Evolutionary conservation across 2,113 vertebrate species (phyloP), one percentile per base, ranked within the genome.

Genomic region (Calonectris borealis): DNA sequence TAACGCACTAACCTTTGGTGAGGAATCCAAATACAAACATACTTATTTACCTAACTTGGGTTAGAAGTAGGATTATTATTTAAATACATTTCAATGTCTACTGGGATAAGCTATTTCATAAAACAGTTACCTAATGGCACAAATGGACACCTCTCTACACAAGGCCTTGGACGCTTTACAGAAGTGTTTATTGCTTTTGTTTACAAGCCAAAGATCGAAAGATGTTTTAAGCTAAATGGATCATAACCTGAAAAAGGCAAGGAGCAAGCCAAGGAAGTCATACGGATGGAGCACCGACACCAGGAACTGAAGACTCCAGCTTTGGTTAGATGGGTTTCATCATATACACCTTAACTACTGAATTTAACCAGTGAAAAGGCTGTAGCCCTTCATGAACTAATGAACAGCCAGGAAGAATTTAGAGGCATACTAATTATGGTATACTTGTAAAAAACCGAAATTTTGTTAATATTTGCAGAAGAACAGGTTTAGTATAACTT

Each of bases 131-230:
- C 55, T 42, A 73, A 80, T 7, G 19, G 76, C n/a, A 55, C 48
- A 84, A 68, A 34, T 29, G 32, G 32, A 66, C 54, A 66, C 54
- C 21, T 82, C 69, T 54, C 34, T 71, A 44, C 44, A 65, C 32
- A 68, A 51, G 86, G 76, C 16, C 19, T 44, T 36, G 19, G 18
- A n/a, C 13, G 38, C 25, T 40, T 72, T 52, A 61, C 34, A 26
- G 18, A 72, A 89, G 27, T 16, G 34, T 71, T 89, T 58, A 76
- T 36, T 90, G 40, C 36, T 71, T 76, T 93, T 69, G 44, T 65
- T 82, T 71, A 84, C 24, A 78, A 86, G 84, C 40, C 66, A 64
- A 86, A 70, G 29, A 91, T 78, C 60, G 70, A 75, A 95, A 88
- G n/a, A 27, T 21, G 34, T 25, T 85, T 76, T 70, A 81, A 84